Conservation (phyloP, 2,888 invertebrate genomes). For the Isotomurus palustris region DNA sequence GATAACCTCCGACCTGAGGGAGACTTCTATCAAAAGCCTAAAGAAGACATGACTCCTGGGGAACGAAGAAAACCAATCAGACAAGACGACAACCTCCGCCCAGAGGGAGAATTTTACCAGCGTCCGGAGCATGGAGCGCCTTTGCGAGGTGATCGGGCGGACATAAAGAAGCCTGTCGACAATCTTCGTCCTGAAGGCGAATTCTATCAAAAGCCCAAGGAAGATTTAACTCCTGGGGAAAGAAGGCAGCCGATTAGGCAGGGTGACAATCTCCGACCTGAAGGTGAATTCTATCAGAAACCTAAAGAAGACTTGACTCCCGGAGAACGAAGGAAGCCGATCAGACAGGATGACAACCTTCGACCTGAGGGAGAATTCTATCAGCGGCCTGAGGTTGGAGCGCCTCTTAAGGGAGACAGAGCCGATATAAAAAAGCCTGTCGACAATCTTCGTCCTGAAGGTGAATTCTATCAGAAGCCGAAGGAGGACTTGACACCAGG, state of each 20-base stretch:
- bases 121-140: slow-evolving; percentile 25
- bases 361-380: slow-evolving; percentile 59
- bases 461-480: slow-evolving; percentile 48
- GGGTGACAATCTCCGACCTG: slow-evolving; percentile 49
- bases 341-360: slow-evolving; percentile 56
- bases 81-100: slow-evolving; percentile 50
- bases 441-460: slow-evolving; percentile 56
- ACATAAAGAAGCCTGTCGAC: slow-evolving; percentile 34
- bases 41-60: slow-evolving; percentile 51
- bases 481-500: slow-evolving; percentile 26
- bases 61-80: slow-evolving; percentile 52
- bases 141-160: slow-evolving; percentile 27
- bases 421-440: slow-evolving; percentile 51
- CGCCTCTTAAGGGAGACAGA: slow-evolving; percentile 48
- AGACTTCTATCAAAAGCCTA: slow-evolving; percentile 58
- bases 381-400: slow-evolving; percentile 52
- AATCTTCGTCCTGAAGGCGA: slow-evolving; percentile 58
- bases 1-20: slow-evolving; percentile 48
- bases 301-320: slow-evolving; percentile 51
- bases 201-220: slow-evolving; percentile 58
- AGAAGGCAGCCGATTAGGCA: slow-evolving; percentile 50
- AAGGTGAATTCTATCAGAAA: slow-evolving; percentile 56
- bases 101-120: slow-evolving; percentile 58
- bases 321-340: slow-evolving; percentile 56
- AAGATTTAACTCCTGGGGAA: slow-evolving; percentile 54